Percentiles rank a stretch among this genome's conserved stretches.
Conservation (phyloP, 2,797 vertebrate species). For the Bradypus variegatus region DNA sequence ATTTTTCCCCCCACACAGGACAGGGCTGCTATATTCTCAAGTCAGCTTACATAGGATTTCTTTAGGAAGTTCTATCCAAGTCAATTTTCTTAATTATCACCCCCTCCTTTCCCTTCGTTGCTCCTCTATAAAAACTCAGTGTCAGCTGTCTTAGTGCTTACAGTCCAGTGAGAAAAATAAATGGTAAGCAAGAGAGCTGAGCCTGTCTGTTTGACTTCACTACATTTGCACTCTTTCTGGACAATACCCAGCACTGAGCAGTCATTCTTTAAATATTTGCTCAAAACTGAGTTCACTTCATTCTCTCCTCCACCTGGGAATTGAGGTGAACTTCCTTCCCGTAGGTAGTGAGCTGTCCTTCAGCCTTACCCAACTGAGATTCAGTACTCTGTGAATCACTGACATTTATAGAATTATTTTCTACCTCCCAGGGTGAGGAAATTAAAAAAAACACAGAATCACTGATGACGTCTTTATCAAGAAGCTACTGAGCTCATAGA, state of each 20-base stretch:
- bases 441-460: background rate
- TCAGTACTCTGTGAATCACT: background rate
- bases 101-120: rapidly evolving
- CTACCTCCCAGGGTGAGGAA: background rate
- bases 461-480: background rate
- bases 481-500: background rate
- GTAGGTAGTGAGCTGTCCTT: too few species aligned
- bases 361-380: background rate
- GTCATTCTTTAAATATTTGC: background rate
- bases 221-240: too few species aligned
- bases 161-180: background rate
- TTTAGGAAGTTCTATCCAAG: background rate
- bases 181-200: background rate
- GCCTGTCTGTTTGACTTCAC: background rate
- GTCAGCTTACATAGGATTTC: background rate
- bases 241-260: background rate
- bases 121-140: too few species aligned
- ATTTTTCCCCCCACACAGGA: background rate
- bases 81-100: background rate
- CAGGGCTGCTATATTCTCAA: background rate
- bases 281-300: background rate
- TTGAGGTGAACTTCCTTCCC: background rate
- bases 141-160: background rate
- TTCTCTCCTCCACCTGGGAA: background rate
- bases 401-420: background rate